Base-by-base conservation (phyloP, 2,113 vertebrate species). In the Sialia sialis region DNA sequence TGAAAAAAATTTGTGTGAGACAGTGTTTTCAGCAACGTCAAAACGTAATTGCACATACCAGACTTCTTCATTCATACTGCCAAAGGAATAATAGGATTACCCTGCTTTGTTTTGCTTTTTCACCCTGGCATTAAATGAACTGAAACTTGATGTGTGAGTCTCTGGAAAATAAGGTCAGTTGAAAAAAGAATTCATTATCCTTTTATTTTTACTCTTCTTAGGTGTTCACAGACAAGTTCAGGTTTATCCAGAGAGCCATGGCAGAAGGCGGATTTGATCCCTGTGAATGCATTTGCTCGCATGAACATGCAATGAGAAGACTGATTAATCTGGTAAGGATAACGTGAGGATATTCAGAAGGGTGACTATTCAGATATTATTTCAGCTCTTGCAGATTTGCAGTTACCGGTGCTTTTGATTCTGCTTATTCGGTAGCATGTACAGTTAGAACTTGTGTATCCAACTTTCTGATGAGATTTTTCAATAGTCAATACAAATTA, bases 221-320 rank as follows among this genome's bases (percentile, higher is more conserved):
- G 97, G 96, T 96, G 92, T 97, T 96, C 92, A 72, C 84, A 87
- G 60, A 83, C 36, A 94, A 90, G 84, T 95, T 96, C n/a, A 80
- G 70, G 90, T 95, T 97, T 96, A 90, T 82, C 94, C 88, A 91
- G 68, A 87, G 91, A 97, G 95, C 96, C 97, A 99, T 99, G 99
- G 99, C 99, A 60, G 99, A 99, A 97, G 99, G 98, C 91, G 99
- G 99, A 90, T 99, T 98, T 94, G 99, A 99, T 98, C 99, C 99
- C 41, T 99, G 99, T 91, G 99, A 99, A 98, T 99, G 99, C 95
- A 98, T 99, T 97, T 99, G 99, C 98, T 98, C 98, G 1, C 99
- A 99, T 87, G 99, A 99, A 96, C 98, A 99, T 89, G 99, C 99
- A 12, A 99, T 99, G 99, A 98, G 99, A 95, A 98, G 99, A 75